Evolutionary conservation across 2,113 vertebrate genomes (phyloP).

Genomic region (Sphaerodactylus townsendi): DNA sequence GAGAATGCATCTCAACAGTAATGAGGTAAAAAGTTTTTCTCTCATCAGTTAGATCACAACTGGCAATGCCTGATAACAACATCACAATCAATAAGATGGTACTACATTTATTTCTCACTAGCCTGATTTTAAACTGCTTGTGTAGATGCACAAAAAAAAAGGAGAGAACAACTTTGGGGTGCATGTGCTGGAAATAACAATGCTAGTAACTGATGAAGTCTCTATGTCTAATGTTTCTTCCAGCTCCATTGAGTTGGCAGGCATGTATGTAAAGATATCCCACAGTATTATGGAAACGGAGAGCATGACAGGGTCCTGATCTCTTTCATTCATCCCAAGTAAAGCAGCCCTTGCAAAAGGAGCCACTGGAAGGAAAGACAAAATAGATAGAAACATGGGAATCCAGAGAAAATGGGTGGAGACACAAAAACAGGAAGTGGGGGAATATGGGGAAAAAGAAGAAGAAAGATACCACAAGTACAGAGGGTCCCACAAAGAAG

Average conservation of each 20-base stretch:
- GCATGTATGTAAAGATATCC: not conserved
- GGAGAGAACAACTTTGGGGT: not conserved
- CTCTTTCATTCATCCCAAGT: not conserved
- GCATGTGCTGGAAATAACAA: not conserved
- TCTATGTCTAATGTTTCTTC: not conserved
- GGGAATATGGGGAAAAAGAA: not conserved
- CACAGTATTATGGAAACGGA: not conserved
- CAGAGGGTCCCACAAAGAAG: not conserved
- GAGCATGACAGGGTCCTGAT: too few species aligned
- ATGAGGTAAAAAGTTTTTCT: not conserved
- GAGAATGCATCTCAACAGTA: too few species aligned
- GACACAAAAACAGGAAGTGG: constrained; percentile 1
- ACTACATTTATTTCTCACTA: not conserved
- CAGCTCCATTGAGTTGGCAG: not conserved
- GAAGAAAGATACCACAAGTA: not conserved
- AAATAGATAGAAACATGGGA: not conserved
- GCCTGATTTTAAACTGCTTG: not conserved
- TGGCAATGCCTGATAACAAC: not conserved
- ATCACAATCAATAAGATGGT: not conserved
- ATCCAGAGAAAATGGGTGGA: not conserved
- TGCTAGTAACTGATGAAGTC: not conserved
- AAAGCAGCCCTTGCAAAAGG: not conserved
- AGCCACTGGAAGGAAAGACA: not conserved
- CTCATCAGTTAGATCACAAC: not conserved
- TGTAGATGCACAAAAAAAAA: not conserved